Evolutionary conservation across 2,113 vertebrate genomes (phyloP).

Genomic region (Erythrocercus mccallii): DNA sequence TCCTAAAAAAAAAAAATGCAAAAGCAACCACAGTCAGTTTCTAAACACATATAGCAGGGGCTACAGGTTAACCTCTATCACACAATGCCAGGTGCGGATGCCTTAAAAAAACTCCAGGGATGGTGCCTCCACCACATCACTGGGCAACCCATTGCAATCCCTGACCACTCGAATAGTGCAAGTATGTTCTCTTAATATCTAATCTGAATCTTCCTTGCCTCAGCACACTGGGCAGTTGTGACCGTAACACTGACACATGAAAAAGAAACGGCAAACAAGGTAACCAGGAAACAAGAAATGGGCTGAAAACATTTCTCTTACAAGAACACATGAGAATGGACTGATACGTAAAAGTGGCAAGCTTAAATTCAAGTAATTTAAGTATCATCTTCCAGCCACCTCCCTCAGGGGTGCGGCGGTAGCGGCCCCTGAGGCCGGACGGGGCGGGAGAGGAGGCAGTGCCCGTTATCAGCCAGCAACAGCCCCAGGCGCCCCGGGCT

Average conservation of each 20-base stretch:
- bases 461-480: rapidly evolving
- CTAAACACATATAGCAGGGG: neutral
- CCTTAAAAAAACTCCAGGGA: neutral
- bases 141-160: neutral
- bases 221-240: neutral
- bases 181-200: neutral
- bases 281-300: rapidly evolving
- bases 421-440: rapidly evolving
- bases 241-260: rapidly evolving
- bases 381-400: rapidly evolving
- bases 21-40: neutral
- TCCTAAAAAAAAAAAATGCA: neutral
- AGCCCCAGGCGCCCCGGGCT: rapidly evolving
- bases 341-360: rapidly evolving
- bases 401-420: no score
- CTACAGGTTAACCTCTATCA: neutral
- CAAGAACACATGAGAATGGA: rapidly evolving
- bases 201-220: neutral
- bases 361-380: neutral
- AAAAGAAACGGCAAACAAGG: neutral
- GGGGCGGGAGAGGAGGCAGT: rapidly evolving
- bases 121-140: neutral
- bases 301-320: neutral
- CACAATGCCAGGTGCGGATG: rapidly evolving
- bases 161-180: neutral